Percentiles rank a stretch among this genome's conserved stretches.
These are phyloP conservation scores for Yasuhikotakia modesta DNA, from an alignment of 2,797 vertebrate genomes.

Conservation along the genomic window DNA sequence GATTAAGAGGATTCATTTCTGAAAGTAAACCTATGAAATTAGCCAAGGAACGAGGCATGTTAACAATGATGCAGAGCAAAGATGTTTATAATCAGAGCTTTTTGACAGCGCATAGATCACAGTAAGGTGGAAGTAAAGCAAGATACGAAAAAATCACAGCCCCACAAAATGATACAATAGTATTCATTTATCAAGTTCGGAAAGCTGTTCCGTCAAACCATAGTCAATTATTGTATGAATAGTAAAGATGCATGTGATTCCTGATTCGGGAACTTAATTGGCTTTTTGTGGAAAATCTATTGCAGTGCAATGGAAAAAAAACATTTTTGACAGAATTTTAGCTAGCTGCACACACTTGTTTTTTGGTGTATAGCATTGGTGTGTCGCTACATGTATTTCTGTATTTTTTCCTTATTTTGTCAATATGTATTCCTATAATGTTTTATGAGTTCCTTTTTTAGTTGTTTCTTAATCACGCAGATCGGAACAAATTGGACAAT, in stretches of 20 bases:
- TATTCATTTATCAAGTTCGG: conserved; percentile 57
- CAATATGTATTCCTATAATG: no score
- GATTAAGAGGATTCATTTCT: conserved; percentile 91
- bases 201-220: conserved; percentile 50
- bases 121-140: conserved; percentile 58
- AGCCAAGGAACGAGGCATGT: conserved; percentile 86
- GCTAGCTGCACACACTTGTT: no score
- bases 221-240: conserved; percentile 55
- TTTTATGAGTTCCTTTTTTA: conserved; percentile 61
- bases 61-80: conserved; percentile 71
- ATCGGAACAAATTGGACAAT: conserved; percentile 64
- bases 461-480: conserved; percentile 61
- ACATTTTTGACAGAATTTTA: no score
- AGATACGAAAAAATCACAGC: conserved; percentile 54
- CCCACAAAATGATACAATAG: conserved; percentile 54
- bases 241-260: conserved; percentile 44
- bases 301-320: not conserved
- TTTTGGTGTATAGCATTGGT: no score
- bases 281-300: not conserved
- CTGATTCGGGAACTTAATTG: not conserved
- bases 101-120: conserved; percentile 60
- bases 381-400: conserved; percentile 9
- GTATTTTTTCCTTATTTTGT: no score
- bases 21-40: conserved; percentile 92
- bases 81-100: conserved; percentile 58